Percentiles rank a stretch among this genome's conserved stretches.
These are phyloP conservation scores for Sorex araneus DNA, from an alignment of 2,113 vertebrate species.

Conservation along the genomic window DNA sequence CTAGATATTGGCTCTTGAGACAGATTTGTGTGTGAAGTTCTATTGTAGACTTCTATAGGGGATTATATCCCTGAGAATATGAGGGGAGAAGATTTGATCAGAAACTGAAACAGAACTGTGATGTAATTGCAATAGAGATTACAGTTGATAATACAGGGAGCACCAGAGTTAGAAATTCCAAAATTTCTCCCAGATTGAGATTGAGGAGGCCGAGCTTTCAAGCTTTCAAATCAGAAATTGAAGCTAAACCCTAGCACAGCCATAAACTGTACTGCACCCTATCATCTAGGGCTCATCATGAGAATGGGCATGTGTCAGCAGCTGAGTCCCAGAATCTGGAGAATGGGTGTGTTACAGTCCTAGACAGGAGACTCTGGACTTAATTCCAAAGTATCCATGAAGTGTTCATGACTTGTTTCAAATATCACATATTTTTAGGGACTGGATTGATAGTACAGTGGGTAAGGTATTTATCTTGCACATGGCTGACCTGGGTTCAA, in stretches of 20 bases:
- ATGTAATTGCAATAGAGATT: background rate
- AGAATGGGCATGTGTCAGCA: slow-evolving; percentile 14
- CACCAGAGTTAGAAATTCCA: background rate
- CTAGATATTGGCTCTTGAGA: slow-evolving; percentile 38
- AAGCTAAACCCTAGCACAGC: background rate
- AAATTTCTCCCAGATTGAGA: slow-evolving; percentile 1
- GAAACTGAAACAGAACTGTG: background rate
- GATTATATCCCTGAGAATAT: background rate
- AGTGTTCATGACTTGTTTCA: background rate
- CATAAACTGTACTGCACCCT: slow-evolving; percentile 36
- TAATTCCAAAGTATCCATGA: background rate
- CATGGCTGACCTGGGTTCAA: too few species aligned
- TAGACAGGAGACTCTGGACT: background rate
- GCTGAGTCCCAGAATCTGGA: background rate
- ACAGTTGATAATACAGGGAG: background rate
- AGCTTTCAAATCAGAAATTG: background rate
- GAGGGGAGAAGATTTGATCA: background rate
- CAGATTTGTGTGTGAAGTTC: background rate
- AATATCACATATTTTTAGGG: slow-evolving; percentile 37
- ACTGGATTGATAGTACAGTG: too few species aligned
- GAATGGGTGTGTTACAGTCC: background rate
- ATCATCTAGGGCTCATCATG: background rate
- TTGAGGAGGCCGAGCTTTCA: background rate
- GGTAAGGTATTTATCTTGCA: too few species aligned
- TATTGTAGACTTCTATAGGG: background rate